Percentiles rank a stretch among this genome's conserved stretches.
Evolutionary conservation across 2,888 invertebrate genomes (phyloP).

Genomic region (Trissolcus japonicus): DNA sequence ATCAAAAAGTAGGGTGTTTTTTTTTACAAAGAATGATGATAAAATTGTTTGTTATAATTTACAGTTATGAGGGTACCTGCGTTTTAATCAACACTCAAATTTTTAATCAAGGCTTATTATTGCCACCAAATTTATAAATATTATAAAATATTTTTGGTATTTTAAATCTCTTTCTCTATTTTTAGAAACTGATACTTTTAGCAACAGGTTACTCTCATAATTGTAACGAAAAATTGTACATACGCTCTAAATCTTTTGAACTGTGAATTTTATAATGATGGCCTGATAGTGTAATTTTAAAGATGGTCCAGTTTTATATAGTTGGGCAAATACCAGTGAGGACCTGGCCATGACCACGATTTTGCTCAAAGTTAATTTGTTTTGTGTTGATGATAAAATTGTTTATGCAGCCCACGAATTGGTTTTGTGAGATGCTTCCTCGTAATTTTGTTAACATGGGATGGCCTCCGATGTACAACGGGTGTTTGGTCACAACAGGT

Average conservation of each 20-base stretch:
- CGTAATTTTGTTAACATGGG: slow-evolving; percentile 78
- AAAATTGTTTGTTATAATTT: not conserved
- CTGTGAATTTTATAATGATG: not conserved
- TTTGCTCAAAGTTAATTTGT: slow-evolving; percentile 77
- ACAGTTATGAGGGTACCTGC: not conserved
- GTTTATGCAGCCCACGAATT: slow-evolving; percentile 88
- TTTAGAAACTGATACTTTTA: too few species aligned
- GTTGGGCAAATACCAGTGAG: slow-evolving; percentile 88
- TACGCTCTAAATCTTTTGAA: too few species aligned
- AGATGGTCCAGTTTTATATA: slow-evolving; percentile 78
- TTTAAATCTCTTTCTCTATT: too few species aligned
- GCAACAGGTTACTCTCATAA: too few species aligned
- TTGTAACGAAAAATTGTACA: too few species aligned
- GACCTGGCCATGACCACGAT: slow-evolving; percentile 84
- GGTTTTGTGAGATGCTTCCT: slow-evolving; percentile 84
- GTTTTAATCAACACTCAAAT: too few species aligned
- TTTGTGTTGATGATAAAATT: slow-evolving; percentile 81
- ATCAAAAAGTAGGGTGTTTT: not conserved
- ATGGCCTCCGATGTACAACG: slow-evolving; percentile 94
- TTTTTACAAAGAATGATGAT: not conserved
- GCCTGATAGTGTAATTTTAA: not conserved
- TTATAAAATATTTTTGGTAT: too few species aligned
- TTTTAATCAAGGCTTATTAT: too few species aligned
- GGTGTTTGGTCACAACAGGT: slow-evolving; percentile 88
- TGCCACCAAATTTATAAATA: too few species aligned